Percentiles rank a stretch among this genome's conserved stretches.
These are phyloP conservation scores for Rhinella marina DNA, from an alignment of 2,797 vertebrate genomes.

Conservation along the genomic window DNA sequence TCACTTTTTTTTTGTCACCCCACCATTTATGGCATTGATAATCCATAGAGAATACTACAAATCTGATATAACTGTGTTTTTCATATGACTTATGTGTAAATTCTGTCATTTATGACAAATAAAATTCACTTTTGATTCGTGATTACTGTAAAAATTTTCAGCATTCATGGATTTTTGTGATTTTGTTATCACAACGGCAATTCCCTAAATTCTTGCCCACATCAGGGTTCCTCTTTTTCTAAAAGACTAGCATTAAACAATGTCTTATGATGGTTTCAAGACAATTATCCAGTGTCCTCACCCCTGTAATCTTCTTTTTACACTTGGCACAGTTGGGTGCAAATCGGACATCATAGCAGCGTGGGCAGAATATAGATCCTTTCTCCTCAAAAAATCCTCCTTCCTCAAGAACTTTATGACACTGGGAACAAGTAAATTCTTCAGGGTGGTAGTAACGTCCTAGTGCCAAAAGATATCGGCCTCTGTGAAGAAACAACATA, in stretches of 20 bases:
- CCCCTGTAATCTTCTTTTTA: conserved; percentile 96
- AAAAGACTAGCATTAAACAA: not conserved
- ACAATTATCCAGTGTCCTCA: conserved; percentile 66
- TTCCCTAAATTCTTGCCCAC: not conserved
- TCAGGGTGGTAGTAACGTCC: conserved; percentile 97
- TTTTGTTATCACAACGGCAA: not conserved
- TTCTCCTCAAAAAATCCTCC: conserved; percentile 97
- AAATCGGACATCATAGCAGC: conserved; percentile 90
- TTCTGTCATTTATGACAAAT: not conserved
- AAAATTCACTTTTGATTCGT: not conserved
- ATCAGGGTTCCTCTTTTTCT: not conserved
- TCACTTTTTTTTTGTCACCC: not conserved
- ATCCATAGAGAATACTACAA: not conserved
- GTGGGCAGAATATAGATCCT: conserved; percentile 92
- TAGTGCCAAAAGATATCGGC: conserved; percentile 93
- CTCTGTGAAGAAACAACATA: conserved; percentile 72
- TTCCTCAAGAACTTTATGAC: conserved; percentile 89
- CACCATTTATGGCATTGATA: not conserved
- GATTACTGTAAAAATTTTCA: not conserved
- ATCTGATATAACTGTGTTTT: too few species aligned
- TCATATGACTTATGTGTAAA: not conserved
- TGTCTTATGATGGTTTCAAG: not conserved
- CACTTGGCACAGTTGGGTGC: conserved; percentile 95
- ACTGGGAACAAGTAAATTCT: conserved; percentile 95
- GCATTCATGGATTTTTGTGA: not conserved